Evolutionary conservation across 1,140 invertebrate species (phyloP).

Genomic region (Gonioctena quinquepunctata): DNA sequence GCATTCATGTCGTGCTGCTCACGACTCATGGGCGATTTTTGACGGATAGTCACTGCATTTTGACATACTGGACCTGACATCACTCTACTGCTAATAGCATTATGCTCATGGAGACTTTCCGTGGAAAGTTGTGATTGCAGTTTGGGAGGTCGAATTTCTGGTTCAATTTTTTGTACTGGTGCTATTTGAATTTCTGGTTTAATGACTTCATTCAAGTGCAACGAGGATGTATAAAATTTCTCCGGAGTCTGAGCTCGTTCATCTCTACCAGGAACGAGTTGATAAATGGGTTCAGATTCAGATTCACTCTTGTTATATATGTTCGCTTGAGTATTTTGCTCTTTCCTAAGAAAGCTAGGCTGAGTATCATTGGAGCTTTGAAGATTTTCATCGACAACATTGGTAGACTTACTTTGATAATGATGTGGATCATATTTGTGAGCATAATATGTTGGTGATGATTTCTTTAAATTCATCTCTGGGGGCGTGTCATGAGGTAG

Average conservation of each 20-base stretch:
- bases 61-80: constrained; percentile 68
- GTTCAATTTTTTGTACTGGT: constrained; percentile 14
- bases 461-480: not conserved
- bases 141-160: constrained; percentile 26
- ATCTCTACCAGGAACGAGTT: constrained; percentile 22
- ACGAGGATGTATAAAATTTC: constrained; percentile 35
- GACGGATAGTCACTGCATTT: constrained; percentile 62
- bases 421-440: not conserved
- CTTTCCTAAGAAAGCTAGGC: not conserved
- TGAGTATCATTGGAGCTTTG: too few species aligned
- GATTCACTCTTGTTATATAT: not conserved
- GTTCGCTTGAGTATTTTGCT: not conserved
- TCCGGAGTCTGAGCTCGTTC: not conserved
- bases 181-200: not conserved
- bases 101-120: constrained; percentile 45
- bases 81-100: constrained; percentile 64
- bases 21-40: constrained; percentile 57
- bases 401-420: not conserved
- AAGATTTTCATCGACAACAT: too few species aligned
- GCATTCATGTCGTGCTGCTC: constrained; percentile 55
- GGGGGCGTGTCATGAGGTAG: not conserved
- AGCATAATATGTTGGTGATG: not conserved
- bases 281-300: constrained; percentile 3
- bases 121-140: constrained; percentile 34
- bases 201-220: constrained; percentile 28